These are phyloP conservation scores for Erebia palarica DNA, from an alignment of 2,888 invertebrate species.

Conservation along the genomic window DNA sequence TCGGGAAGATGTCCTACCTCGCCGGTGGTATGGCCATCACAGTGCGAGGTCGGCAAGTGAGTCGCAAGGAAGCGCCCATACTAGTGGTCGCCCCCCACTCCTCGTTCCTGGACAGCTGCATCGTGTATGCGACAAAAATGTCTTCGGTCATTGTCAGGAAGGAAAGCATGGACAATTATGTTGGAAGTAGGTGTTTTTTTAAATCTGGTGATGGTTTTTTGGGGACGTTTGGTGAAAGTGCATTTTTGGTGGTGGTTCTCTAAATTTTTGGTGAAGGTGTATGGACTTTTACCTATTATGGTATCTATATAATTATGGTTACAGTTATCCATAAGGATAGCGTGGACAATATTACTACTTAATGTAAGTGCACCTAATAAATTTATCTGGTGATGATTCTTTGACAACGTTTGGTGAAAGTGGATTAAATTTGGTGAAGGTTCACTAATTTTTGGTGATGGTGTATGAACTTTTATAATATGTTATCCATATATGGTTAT, in stretches of 20 bases:
- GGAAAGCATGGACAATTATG: constrained; percentile 91
- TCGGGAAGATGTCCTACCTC: constrained; percentile 88
- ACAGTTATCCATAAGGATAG: constrained; percentile 91
- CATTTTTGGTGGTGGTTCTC: background rate
- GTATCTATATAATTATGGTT: too few species aligned
- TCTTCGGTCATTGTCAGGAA: constrained; percentile 92
- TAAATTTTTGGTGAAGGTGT: too few species aligned
- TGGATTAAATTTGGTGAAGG: background rate
- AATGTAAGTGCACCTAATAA: constrained; percentile 86
- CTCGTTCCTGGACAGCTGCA: constrained; percentile 93
- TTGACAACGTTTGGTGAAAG: constrained; percentile 27
- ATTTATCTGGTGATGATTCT: constrained; percentile 43
- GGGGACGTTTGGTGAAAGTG: constrained; percentile 30
- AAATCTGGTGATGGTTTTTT: constrained; percentile 43
- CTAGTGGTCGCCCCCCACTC: constrained; percentile 94
- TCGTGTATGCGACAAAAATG: constrained; percentile 91
- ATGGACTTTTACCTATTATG: background rate
- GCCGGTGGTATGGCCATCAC: constrained; percentile 90
- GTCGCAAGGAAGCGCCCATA: constrained; percentile 91
- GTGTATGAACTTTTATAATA: too few species aligned
- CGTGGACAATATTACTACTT: constrained; percentile 88
- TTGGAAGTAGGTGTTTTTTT: constrained; percentile 89
- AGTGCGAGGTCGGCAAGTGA: constrained; percentile 89
- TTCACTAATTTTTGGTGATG: too few species aligned
- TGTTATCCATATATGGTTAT: too few species aligned